Base-by-base conservation (phyloP, 2,113 vertebrate genomes). In the Myocastor coypus region DNA sequence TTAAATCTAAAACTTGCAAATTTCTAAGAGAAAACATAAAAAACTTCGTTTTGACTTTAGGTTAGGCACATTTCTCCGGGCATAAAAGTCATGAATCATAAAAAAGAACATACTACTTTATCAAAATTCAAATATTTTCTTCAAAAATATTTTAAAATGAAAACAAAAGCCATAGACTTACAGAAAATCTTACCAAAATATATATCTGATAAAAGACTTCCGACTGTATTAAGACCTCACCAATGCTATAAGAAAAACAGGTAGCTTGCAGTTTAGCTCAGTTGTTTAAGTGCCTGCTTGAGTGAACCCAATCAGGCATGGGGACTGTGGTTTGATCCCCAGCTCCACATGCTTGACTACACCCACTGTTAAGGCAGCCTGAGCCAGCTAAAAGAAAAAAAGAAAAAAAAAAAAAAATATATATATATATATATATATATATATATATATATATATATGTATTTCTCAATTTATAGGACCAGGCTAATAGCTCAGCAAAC, bases 111-210 rank as follows among this genome's bases (percentile, higher is more conserved):
- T n/a, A n/a, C 7, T 69, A n/a, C 55, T 34, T 30, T 17, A 32
- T 59, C 52, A 87, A 80, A 90, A 69, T 73, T 52, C 7, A 88
- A 77, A 91, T 83, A 46, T 52, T 91, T n/a, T n/a, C 24, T 94
- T 59, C n/a, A 89, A 90, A 92, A 78, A 66, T 3, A 17, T 16
- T 34, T 1, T 88, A 55, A 81, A 55, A 34, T 55, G 77, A 83
- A 55, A 84, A 73, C 32, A 90, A 64, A 83, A 92, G 26, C 4
- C 17, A 28, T 64, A 83, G 26, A 37, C 2, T 46, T 30, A 3
- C 24, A 88, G 40, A 71, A 82, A 77, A 61, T 83, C 14, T 89
- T 86, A 89, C 3, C 9, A 55, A 91, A 86, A 83, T 42, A 42
- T 2, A 1, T 64, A 64, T 94, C 75, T 80, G 50, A 71, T 77